A percentile compares a stretch with the other conserved stretches of the same genome.
These are phyloP conservation scores for Meliscaeva auricollis DNA, from an alignment of 2,888 invertebrate species.

Conservation along the genomic window DNA sequence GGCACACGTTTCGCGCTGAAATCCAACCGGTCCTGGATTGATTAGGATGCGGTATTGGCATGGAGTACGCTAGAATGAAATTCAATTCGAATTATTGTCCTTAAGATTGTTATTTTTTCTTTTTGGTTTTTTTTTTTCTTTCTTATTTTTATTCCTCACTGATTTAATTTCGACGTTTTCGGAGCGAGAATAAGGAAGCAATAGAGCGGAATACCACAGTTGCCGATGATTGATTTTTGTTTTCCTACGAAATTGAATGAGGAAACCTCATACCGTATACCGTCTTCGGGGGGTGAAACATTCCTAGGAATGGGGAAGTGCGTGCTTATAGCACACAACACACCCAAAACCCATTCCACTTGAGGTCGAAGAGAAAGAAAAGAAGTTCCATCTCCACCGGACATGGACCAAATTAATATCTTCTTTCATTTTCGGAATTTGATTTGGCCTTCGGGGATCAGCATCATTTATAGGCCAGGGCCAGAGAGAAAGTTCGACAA, in stretches of 20 bases:
- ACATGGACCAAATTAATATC: conserved; percentile 66
- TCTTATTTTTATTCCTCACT: conserved; percentile 24
- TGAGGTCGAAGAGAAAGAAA: conserved; percentile 14
- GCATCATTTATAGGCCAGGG: background rate
- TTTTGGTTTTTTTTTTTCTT: conserved; percentile 3
- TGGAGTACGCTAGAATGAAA: conserved; percentile 50
- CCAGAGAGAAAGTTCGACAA: conserved; percentile 17
- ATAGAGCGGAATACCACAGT: conserved; percentile 75
- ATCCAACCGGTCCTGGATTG: conserved; percentile 49
- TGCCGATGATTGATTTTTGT: conserved; percentile 75
- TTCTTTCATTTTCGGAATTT: conserved; percentile 47
- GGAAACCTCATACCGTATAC: conserved; percentile 18
- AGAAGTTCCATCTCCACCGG: conserved; percentile 30
- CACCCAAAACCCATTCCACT: too few species aligned
- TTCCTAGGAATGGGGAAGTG: conserved; percentile 21
- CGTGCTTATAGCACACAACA: conserved; percentile 34
- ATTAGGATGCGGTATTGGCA: conserved; percentile 43
- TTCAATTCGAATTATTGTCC: conserved; percentile 76
- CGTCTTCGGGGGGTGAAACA: background rate
- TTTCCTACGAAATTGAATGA: conserved; percentile 73
- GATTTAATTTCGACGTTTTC: conserved; percentile 72
- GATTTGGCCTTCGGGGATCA: conserved; percentile 26
- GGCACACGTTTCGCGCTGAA: conserved; percentile 60
- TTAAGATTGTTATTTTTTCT: conserved; percentile 73
- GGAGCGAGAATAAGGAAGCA: conserved; percentile 54